phyloP scores from a whole-genome alignment of 1,140 invertebrate species.

The Sweltsa coloradensis region DNA sequence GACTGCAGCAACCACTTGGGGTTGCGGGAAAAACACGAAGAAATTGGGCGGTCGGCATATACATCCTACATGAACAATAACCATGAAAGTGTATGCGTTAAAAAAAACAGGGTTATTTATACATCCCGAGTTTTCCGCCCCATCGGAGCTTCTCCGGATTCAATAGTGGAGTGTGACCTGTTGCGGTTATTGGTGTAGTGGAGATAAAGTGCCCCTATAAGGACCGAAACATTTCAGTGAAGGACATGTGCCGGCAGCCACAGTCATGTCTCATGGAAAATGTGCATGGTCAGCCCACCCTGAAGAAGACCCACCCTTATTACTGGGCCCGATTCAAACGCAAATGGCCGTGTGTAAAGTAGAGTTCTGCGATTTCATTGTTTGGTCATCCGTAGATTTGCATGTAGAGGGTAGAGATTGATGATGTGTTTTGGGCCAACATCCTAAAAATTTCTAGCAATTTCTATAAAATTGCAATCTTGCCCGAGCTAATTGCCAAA shows the following conservation, averaged over 20 bases:
- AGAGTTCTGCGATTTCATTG: background rate
- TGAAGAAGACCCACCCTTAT: background rate
- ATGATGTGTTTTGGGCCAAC: background rate
- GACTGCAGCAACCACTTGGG: background rate
- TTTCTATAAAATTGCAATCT: no score
- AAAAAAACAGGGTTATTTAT: background rate
- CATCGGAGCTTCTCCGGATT: constrained; percentile 2
- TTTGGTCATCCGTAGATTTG: background rate
- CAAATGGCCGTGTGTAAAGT: background rate
- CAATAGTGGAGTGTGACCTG: background rate
- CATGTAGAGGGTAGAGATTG: background rate
- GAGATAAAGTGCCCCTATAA: constrained; percentile 1
- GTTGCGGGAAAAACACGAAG: background rate
- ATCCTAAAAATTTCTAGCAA: no score
- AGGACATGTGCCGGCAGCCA: background rate
- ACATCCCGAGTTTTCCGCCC: background rate
- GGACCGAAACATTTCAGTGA: background rate
- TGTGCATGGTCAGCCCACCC: background rate
- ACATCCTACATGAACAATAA: background rate
- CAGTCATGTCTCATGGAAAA: no score
- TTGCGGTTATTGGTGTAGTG: background rate
- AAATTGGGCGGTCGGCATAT: background rate
- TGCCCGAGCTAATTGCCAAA: no score
- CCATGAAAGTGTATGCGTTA: background rate
- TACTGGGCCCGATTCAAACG: background rate